These are phyloP conservation scores for Scytalopus superciliaris DNA, from an alignment of 2,113 vertebrate genomes.

Conservation along the genomic window DNA sequence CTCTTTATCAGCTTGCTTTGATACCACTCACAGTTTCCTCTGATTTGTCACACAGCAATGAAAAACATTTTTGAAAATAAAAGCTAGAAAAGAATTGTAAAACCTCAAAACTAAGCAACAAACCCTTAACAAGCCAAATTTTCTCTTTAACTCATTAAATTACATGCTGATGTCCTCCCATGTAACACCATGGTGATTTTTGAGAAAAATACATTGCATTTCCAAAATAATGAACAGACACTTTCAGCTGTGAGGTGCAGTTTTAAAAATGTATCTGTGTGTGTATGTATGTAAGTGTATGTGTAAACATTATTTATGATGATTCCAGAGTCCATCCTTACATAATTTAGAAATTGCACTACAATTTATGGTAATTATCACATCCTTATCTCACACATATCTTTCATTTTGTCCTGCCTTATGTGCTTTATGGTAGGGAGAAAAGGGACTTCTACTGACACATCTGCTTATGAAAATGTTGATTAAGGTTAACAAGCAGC, in stretches of 20 bases:
- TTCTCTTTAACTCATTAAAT: not conserved
- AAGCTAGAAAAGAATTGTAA: not conserved
- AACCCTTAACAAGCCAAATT: rapidly evolving
- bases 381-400: not conserved
- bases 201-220: not conserved
- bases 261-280: not conserved
- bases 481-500: not conserved
- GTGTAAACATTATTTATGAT: not conserved
- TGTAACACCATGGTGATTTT: not conserved
- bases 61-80: not conserved
- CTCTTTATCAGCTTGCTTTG: not conserved
- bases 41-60: not conserved
- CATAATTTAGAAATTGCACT: not conserved
- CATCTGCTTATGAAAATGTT: not conserved
- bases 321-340: not conserved
- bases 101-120: not conserved
- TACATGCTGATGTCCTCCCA: not conserved
- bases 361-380: not conserved
- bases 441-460: not conserved
- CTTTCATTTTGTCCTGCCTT: not conserved
- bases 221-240: not conserved
- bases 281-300: not conserved
- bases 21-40: not conserved
- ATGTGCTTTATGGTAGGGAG: not conserved
- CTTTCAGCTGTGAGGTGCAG: not conserved